These are phyloP conservation scores for Scaptomyza graminum DNA, from an alignment of 1,140 invertebrate species.

Conservation along the genomic window DNA sequence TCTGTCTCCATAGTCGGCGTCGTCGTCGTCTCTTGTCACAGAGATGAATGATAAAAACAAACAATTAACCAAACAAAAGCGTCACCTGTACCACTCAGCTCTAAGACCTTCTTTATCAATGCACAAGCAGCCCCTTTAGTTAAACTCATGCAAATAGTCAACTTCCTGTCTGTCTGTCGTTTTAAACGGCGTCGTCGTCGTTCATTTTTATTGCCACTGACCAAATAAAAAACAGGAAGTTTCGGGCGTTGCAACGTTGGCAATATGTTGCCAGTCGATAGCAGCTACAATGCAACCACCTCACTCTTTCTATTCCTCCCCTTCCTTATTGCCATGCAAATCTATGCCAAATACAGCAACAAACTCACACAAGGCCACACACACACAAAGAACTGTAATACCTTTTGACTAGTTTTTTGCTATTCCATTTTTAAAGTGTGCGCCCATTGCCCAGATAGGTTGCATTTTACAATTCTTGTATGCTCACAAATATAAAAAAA, in stretches of 20 bases:
- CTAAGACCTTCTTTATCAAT: constrained; percentile 47
- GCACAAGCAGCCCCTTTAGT: constrained; percentile 22
- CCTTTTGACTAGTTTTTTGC: constrained; percentile 46
- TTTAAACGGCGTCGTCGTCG: constrained; percentile 42
- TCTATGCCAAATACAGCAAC: constrained; percentile 76
- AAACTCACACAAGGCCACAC: constrained; percentile 31
- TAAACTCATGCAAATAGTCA: constrained; percentile 62
- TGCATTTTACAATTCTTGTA: constrained; percentile 29
- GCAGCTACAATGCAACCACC: background rate
- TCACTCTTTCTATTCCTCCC: background rate
- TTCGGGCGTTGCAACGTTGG: constrained; percentile 48
- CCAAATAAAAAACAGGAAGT: constrained; percentile 41
- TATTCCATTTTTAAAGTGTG: background rate
- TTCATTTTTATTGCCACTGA: constrained; percentile 72
- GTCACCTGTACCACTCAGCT: constrained; percentile 56
- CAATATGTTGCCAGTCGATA: constrained; percentile 79
- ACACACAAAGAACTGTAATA: constrained; percentile 58
- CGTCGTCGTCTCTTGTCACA: background rate
- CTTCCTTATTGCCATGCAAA: constrained; percentile 68
- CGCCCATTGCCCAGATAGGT: constrained; percentile 6
- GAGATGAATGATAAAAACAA: constrained; percentile 73
- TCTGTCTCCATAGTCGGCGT: constrained; percentile 20
- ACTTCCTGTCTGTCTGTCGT: constrained; percentile 48
- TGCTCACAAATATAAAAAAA: constrained; percentile 16
- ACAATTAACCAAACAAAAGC: constrained; percentile 70